Conservation (phyloP, 2,888 invertebrate species). For the Parnassius glacialis region DNA sequence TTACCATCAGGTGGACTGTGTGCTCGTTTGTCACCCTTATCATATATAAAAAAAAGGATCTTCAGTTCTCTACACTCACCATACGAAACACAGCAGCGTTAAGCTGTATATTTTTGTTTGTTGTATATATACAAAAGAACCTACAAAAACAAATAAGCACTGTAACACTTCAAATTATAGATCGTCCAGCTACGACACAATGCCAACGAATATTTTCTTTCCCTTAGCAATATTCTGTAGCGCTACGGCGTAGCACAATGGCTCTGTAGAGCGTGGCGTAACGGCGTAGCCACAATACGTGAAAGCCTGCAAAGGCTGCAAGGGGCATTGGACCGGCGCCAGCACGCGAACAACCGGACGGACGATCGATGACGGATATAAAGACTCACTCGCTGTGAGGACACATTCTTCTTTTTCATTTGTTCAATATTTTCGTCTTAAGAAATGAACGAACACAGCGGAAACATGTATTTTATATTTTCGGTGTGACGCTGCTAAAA, state of each 20-base stretch:
- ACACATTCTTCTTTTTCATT: slow-evolving; percentile 21
- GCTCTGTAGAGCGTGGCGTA: slow-evolving; percentile 25
- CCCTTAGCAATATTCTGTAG: slow-evolving; percentile 30
- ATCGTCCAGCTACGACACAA: neutral
- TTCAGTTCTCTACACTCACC: no score
- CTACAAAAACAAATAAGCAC: neutral
- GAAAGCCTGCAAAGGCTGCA: slow-evolving; percentile 30
- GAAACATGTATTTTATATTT: neutral
- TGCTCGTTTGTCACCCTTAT: no score
- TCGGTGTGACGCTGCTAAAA: neutral
- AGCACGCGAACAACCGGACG: slow-evolving; percentile 28
- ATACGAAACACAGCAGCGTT: no score
- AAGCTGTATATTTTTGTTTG: no score
- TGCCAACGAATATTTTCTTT: slow-evolving; percentile 12
- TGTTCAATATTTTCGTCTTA: slow-evolving; percentile 22
- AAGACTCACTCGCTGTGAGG: slow-evolving; percentile 16
- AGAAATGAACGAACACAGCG: slow-evolving; percentile 14
- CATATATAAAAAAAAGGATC: no score
- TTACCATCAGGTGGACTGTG: no score
- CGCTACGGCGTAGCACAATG: slow-evolving; percentile 39
- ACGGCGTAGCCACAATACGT: slow-evolving; percentile 34
- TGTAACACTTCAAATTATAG: slow-evolving; percentile 12
- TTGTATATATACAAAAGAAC: no score
- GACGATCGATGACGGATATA: slow-evolving; percentile 32
- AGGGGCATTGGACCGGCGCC: slow-evolving; percentile 35